A percentile compares a stretch with the other conserved stretches of the same genome.
phyloP scores from a whole-genome alignment of 2,113 vertebrate genomes.

The Neomonachus schauinslandi region DNA sequence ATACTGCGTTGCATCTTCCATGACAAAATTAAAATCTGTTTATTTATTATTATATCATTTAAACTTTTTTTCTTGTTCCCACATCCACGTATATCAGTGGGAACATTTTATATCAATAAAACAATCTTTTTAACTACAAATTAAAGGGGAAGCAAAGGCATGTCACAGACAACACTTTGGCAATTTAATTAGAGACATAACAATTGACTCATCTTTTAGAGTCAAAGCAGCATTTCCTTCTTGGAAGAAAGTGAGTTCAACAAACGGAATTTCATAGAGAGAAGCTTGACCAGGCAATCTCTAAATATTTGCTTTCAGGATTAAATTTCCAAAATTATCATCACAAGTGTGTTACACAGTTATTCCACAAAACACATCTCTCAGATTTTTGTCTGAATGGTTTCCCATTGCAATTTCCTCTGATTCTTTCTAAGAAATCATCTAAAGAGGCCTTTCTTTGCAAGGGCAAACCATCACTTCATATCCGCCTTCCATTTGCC shows the following conservation, averaged over 20 bases:
- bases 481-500: constrained; percentile 51
- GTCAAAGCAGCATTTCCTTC: background rate
- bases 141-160: background rate
- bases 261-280: constrained; percentile 49
- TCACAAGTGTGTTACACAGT: constrained; percentile 57
- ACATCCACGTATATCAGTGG: background rate
- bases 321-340: constrained; percentile 73
- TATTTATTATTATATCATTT: background rate
- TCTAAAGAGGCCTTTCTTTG: constrained; percentile 9
- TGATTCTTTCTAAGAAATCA: constrained; percentile 24
- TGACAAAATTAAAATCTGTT: background rate
- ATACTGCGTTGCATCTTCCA: background rate
- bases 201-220: background rate
- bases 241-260: constrained; percentile 3
- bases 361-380: background rate
- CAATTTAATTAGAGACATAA: background rate
- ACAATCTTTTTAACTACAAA: background rate
- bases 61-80: background rate
- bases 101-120: background rate
- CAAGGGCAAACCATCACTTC: constrained; percentile 27
- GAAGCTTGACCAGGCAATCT: constrained; percentile 65
- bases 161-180: background rate
- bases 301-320: constrained; percentile 68
- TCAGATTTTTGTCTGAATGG: background rate
- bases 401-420: constrained; percentile 20